Base-by-base conservation (phyloP, 2,113 vertebrate species). In the Hucho hucho region DNA sequence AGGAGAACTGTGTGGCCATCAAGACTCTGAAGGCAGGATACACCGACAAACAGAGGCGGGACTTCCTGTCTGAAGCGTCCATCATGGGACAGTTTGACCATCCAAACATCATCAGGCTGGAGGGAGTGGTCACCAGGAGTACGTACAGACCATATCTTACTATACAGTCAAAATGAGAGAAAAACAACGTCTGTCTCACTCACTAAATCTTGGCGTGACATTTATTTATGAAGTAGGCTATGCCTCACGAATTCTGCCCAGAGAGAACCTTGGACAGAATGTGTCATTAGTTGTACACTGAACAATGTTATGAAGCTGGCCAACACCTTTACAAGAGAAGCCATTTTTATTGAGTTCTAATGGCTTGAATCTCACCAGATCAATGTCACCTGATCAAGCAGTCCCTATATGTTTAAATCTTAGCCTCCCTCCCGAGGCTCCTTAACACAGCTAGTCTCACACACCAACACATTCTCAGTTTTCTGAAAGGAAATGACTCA, bases 61-160 rank as follows among this genome's bases (percentile, higher is more conserved):
- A 98, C 79, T 98, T 99, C 84, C 89, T 99, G 43, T 95, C 96
- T 24, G 97, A 99, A 90, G 97, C 97, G 3, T 98, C 96, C 81
- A 99, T 99, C 85, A 98, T 99, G 97, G 97, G 97, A 71, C 97
- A 99, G 74, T 99, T 99, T 87, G 97, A 99, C 79, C 97, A 99
- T 46, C 97, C 97, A 58, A 99, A 99, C 72, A 98, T 99, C 87
- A 99, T 99, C 89, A 94, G 97, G 3, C 87, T 99, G 77, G 97
- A 99, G 76, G 97, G 97, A 58, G 97, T 99, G 7, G 97, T 99
- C 49, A 98, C 97, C n/a, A 97, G 97, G 92, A 98, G 97, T 99
- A 94, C 96, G 97, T 91, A 14, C 69, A 28, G 64, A 28, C 26
- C 4, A 20, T 29, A 28, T 66, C 64, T 66, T 37, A 37, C 32